Percentiles rank a stretch among this genome's conserved stretches.
phyloP scores from a whole-genome alignment of 1,140 invertebrate species.

The Aphelenchoides fujianensis region DNA sequence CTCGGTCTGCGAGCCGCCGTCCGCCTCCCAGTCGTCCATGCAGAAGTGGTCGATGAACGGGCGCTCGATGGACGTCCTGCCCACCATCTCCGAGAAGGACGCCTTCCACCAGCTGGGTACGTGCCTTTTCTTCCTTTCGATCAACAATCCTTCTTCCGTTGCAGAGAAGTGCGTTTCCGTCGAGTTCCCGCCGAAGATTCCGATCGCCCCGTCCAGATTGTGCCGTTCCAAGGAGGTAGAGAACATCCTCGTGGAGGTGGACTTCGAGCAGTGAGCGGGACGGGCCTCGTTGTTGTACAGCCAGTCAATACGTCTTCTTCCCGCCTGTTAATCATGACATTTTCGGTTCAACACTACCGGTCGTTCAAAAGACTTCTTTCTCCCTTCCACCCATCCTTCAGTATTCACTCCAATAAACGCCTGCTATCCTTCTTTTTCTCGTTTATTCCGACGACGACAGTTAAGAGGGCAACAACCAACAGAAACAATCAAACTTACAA shows the following conservation, averaged over 20 bases:
- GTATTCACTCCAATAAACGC: too few species aligned
- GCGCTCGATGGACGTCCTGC: slow-evolving; percentile 16
- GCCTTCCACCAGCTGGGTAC: background rate
- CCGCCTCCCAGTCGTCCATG: background rate
- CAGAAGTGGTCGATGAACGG: slow-evolving; percentile 9
- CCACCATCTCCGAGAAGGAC: slow-evolving; percentile 11
- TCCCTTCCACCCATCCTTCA: too few species aligned
- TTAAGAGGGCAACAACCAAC: slow-evolving; percentile 11
- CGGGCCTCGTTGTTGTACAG: background rate
- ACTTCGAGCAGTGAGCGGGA: background rate
- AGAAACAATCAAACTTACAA: slow-evolving; percentile 19
- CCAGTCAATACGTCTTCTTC: background rate
- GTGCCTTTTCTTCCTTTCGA: too few species aligned
- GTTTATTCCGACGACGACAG: background rate
- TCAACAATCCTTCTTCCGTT: too few species aligned
- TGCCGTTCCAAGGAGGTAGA: slow-evolving; percentile 23
- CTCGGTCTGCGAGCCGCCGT: background rate
- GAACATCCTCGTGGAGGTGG: slow-evolving; percentile 21
- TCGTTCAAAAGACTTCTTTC: too few species aligned
- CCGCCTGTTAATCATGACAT: background rate
- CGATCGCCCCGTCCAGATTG: slow-evolving; percentile 15
- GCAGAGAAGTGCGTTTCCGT: slow-evolving; percentile 25
- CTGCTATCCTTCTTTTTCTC: too few species aligned
- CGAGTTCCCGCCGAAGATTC: slow-evolving; percentile 18
- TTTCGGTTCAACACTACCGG: background rate